These are phyloP conservation scores for Thera obeliscata DNA, from an alignment of 2,888 invertebrate genomes.

Conservation along the genomic window DNA sequence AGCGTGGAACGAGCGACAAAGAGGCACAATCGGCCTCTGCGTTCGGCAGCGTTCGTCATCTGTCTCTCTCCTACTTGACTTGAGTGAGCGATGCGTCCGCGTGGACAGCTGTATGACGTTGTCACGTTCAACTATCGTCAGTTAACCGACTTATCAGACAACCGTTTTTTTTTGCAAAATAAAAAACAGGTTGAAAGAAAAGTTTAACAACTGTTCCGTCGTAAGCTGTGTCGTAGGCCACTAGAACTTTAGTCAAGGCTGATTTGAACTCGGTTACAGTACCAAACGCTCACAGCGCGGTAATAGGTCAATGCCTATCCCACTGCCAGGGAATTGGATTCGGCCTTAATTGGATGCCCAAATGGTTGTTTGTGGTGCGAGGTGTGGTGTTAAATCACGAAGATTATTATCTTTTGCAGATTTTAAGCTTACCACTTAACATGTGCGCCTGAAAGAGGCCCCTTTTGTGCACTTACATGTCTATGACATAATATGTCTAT, in stretches of 20 bases:
- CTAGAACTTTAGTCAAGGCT: constrained; percentile 24
- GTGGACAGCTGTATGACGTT: too few relatives aligned
- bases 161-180: neutral
- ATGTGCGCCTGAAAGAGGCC: too few relatives aligned
- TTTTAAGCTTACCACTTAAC: too few relatives aligned
- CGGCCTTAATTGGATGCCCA: constrained; percentile 2
- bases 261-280: constrained; percentile 25
- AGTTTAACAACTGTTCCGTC: constrained; percentile 9
- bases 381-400: neutral
- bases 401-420: neutral
- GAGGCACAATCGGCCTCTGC: too few relatives aligned
- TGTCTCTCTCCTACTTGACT: too few relatives aligned
- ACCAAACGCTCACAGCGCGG: constrained; percentile 6
- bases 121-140: too few relatives aligned
- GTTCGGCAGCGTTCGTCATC: too few relatives aligned
- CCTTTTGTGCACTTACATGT: too few relatives aligned
- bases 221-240: neutral
- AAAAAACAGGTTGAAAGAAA: neutral
- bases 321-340: constrained; percentile 1
- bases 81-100: too few relatives aligned
- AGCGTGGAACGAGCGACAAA: too few relatives aligned
- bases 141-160: too few relatives aligned
- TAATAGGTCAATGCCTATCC: neutral
- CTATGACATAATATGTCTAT: too few relatives aligned
- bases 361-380: constrained; percentile 1